phyloP scores from a whole-genome alignment of 2,888 invertebrate genomes.

The Hipparchia semele region DNA sequence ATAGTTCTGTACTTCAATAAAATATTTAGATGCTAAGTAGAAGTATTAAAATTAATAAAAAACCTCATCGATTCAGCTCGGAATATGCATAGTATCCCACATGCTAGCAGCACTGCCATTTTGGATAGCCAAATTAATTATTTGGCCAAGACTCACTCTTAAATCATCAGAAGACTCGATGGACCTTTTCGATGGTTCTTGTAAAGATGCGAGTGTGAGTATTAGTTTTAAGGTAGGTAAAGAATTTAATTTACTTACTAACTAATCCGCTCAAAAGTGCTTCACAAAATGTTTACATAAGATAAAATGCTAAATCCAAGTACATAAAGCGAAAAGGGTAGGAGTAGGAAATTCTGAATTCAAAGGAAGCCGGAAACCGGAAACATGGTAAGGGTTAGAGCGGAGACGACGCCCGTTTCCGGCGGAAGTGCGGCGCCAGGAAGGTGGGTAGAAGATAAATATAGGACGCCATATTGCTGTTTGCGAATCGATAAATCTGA shows the following conservation, averaged over 20 bases:
- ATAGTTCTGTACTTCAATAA: no score
- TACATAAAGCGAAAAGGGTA: slow-evolving; percentile 52
- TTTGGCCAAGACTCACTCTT: no score
- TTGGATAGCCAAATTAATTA: no score
- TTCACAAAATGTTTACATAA: neutral
- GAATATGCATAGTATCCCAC: no score
- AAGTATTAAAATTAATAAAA: no score
- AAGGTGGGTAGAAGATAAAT: slow-evolving; percentile 74
- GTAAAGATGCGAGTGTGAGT: no score
- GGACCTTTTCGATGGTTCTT: no score
- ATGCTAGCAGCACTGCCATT: no score
- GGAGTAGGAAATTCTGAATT: slow-evolving; percentile 69
- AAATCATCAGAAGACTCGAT: no score
- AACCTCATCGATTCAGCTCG: no score
- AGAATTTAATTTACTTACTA: neutral
- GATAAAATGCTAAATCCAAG: slow-evolving; percentile 2
- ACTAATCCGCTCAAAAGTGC: neutral
- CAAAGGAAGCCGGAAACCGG: slow-evolving; percentile 79
- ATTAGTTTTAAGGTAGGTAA: no score
- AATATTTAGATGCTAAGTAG: no score
- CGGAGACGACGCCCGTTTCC: slow-evolving; percentile 80
- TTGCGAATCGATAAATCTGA: slow-evolving; percentile 77
- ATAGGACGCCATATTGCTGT: slow-evolving; percentile 77
- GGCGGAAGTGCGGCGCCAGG: slow-evolving; percentile 79
- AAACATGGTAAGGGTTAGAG: slow-evolving; percentile 80